phyloP scores from a whole-genome alignment of 2,888 invertebrate genomes.

The Dolichopus griseipennis region DNA sequence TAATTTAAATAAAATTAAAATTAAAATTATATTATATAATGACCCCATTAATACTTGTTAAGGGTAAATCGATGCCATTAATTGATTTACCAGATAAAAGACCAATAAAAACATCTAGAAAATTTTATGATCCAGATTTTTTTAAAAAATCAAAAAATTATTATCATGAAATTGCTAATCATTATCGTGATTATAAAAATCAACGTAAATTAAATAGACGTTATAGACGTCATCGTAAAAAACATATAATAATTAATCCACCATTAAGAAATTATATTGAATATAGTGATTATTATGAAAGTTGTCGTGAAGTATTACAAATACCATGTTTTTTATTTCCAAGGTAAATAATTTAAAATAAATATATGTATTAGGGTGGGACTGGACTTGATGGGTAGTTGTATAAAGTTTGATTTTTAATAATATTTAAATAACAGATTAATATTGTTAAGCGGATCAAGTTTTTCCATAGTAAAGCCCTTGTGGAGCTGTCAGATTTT shows the following conservation, averaged over 20 bases:
- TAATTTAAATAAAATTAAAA: no score
- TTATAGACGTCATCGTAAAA: slow-evolving; percentile 14
- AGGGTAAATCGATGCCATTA: background rate
- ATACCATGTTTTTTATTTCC: slow-evolving; percentile 23
- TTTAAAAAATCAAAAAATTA: slow-evolving; percentile 26
- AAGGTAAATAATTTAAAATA: no score
- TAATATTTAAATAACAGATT: no score
- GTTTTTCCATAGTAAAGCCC: no score
- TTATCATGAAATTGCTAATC: slow-evolving; percentile 38
- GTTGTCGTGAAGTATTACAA: slow-evolving; percentile 20
- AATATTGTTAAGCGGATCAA: no score
- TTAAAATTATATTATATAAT: no score
- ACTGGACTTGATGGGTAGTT: no score
- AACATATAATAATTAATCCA: background rate
- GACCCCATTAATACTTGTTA: background rate
- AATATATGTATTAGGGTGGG: no score
- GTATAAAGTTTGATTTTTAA: no score
- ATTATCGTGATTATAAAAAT: slow-evolving; percentile 36
- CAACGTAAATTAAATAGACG: slow-evolving; percentile 18
- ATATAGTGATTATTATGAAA: background rate
- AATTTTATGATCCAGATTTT: slow-evolving; percentile 27
- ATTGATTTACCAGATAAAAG: background rate
- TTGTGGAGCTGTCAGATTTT: no score
- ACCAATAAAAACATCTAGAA: slow-evolving; percentile 22
- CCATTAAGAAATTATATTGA: background rate